Percentiles rank a stretch among this genome's conserved stretches.
phyloP scores from a whole-genome alignment of 2,113 vertebrate genomes.

The Serranochromis macrocephalus region DNA sequence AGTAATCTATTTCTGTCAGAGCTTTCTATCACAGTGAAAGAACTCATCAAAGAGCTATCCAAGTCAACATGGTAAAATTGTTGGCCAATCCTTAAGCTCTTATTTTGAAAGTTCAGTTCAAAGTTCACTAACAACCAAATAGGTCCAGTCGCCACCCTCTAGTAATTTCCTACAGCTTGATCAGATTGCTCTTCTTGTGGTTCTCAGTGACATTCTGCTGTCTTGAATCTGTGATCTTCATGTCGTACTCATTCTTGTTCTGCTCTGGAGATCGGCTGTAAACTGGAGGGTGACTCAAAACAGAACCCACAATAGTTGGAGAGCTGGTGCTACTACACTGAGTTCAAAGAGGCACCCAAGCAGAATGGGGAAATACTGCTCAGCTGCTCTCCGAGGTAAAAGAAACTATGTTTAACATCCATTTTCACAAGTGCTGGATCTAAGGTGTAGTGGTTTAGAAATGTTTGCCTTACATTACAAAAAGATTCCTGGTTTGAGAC shows the following conservation, averaged over 20 bases:
- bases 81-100: not conserved
- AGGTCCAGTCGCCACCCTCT: not conserved
- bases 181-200: not conserved
- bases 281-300: not conserved
- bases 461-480: not conserved
- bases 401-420: not conserved
- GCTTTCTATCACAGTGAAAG: not conserved
- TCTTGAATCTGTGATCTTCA: not conserved
- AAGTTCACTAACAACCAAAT: not conserved
- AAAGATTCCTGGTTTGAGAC: rapidly evolving
- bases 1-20: rapidly evolving
- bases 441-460: not conserved
- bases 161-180: not conserved
- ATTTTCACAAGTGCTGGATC: not conserved
- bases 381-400: not conserved
- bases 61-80: not conserved
- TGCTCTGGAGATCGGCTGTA: not conserved
- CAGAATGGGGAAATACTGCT: not conserved
- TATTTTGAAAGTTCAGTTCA: not conserved
- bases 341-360: not conserved
- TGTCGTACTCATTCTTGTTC: not conserved
- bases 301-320: rapidly evolving
- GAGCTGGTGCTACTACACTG: not conserved
- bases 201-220: not conserved
- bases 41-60: not conserved